Base-by-base conservation (phyloP, 2,888 invertebrate genomes). In the Morpho deidamia region DNA sequence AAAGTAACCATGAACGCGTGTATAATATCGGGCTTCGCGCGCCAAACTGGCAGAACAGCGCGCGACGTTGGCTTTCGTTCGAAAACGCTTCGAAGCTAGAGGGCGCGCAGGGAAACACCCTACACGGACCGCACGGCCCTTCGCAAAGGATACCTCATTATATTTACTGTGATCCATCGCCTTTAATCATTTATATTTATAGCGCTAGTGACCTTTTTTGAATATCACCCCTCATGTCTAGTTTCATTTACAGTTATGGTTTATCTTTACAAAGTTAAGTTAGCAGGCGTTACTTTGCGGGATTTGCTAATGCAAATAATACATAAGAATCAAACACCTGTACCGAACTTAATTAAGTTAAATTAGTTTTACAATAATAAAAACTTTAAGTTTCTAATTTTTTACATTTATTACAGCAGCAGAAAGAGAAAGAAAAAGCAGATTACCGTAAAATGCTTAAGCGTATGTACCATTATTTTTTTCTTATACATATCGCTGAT, bases 141-240 rank as follows among this genome's bases (percentile, higher is more conserved):
- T 74, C 68, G 76, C 76, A 66, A 80, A 82, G 80, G 83, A 87
- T 84, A 84, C 85, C 86, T 88, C 85, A 87, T 86, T 88, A 87
- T 87, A 87, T 81, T 82, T 74, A 77, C 79, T 80, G 80, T 86
- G 85, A 87, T 87, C 85, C 83, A 76, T 79, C 77, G 83, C 81
- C 83, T 81, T 81, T 80, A 80, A 83, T 83, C 80, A 83, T 79
- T 81, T 80, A 78, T 81, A 82, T 83, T 83, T 82, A 78, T 79
- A 73, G 74, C 71, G 70, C 59, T 66, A 56, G 61, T 78, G 72
- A 78, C 73, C 75, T 76, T 76, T 78, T 72, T 62, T 42, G 49
- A 48, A 51, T 56, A 55, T 33, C 51, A 51, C 42, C 33, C 34
- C 52, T 33, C 11, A 11, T 14, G 23, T 8, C 11, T 38, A 38